A percentile compares a stretch with the other conserved stretches of the same genome.
Conservation (phyloP, 2,113 vertebrate genomes). For the Perccottus glenii region DNA sequence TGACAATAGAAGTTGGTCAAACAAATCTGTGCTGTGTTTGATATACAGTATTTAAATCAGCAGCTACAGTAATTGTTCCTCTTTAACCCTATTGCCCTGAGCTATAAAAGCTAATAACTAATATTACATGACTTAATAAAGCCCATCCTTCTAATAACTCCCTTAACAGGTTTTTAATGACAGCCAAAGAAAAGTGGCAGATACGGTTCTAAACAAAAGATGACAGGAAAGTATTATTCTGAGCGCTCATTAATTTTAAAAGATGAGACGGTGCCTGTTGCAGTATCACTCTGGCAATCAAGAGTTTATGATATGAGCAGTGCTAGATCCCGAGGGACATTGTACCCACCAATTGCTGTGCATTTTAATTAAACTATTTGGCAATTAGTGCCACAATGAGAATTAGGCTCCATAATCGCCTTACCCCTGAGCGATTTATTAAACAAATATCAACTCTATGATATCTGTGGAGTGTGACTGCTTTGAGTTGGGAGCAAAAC, state of each 20-base stretch:
- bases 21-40: constrained; percentile 22
- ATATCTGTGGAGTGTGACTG: constrained; percentile 45
- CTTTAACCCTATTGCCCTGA: constrained; percentile 45
- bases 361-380: constrained; percentile 78
- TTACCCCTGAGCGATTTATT: constrained; percentile 69
- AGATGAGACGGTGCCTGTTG: constrained; percentile 40
- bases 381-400: constrained; percentile 76
- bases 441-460: constrained; percentile 71
- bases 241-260: constrained; percentile 53
- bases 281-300: constrained; percentile 64
- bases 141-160: constrained; percentile 32
- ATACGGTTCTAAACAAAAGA: constrained; percentile 47
- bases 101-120: constrained; percentile 56
- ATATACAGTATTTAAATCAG: constrained; percentile 38
- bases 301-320: constrained; percentile 67
- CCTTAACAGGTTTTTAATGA: constrained; percentile 48
- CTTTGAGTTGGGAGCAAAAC: constrained; percentile 42
- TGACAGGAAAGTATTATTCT: constrained; percentile 49
- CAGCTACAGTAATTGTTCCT: constrained; percentile 49
- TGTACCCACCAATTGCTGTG: constrained; percentile 52
- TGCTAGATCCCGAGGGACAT: constrained; percentile 63
- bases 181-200: constrained; percentile 42
- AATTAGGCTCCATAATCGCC: constrained; percentile 74
- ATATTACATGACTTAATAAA: constrained; percentile 44
- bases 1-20: not conserved